Base-by-base conservation (phyloP, 2,113 vertebrate species). In the Plestiodon gilberti region DNA sequence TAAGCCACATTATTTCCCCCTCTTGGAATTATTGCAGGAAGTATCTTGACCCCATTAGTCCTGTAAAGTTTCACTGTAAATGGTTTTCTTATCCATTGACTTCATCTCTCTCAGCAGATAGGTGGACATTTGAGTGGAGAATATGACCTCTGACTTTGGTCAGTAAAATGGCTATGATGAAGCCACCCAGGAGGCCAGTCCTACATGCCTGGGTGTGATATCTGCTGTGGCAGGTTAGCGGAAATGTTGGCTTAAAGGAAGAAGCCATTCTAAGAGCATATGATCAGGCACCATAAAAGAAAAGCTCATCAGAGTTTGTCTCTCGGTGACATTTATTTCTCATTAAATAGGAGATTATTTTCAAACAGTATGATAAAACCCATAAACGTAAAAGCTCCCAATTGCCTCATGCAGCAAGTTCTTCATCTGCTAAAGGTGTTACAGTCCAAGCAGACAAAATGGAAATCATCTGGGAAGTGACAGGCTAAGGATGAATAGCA, bases 391-490 rank as follows among this genome's bases (percentile, higher is more conserved):
- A 76, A 77, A 88, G 78, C 78, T 92, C 90, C 85, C 79, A 7
- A 77, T 87, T 85, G 77, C 89, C 81, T 84, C 76, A 3, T 71
- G 89, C 85, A 74, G 77, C 5, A 75, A 82, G 76, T 91, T 88
- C 75, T 33, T 71, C 88, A 79, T 40, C 71, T 85, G 89, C 59
- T 90, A 87, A 90, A 85, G 76, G 82, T 90, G 89, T 83, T 84
- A 65, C 61, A 55, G 84, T 33, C 92, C 69, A 87, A 81, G n/a
- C 2, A 65, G 59, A 35, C 40, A 74, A 87, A 65, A 64, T 86
- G 70, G 70, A 87, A 87, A 65, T 65, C 70, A 75, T 30, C 38
- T 33, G 69, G n/a, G 85, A 81, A 1, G 17, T 48, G 43, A 62
- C 38, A 64, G 59, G 40, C 23, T 38, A 81, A 64, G 40, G 71